A percentile compares a stretch with the other conserved stretches of the same genome.
Conservation (phyloP, 2,888 invertebrate species). For the Cataglyphis rosenhaueri region DNA sequence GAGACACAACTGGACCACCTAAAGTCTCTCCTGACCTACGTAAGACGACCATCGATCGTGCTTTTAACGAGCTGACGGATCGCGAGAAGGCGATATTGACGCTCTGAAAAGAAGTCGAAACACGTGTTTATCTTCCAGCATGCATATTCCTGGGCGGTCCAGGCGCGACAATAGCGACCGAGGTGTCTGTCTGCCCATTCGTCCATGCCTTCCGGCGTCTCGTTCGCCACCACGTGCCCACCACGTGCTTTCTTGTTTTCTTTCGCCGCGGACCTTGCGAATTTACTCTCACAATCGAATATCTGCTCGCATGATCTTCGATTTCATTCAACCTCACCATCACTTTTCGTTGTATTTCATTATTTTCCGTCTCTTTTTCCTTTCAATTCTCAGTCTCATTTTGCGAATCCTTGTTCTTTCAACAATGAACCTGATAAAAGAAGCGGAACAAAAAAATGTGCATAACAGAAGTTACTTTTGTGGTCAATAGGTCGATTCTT, state of each 20-base stretch:
- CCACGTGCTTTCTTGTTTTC: slow-evolving; percentile 67
- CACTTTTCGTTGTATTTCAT: background rate
- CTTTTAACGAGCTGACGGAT: slow-evolving; percentile 33
- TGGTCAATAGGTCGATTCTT: background rate
- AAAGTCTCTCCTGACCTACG: background rate
- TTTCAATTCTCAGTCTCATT: background rate
- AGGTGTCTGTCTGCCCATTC: slow-evolving; percentile 57
- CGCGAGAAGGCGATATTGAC: background rate
- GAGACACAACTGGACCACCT: slow-evolving; percentile 19
- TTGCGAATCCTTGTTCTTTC: background rate
- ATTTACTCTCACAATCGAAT: background rate
- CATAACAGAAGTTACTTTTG: slow-evolving; percentile 39
- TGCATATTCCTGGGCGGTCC: slow-evolving; percentile 66
- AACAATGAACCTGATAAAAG: slow-evolving; percentile 11
- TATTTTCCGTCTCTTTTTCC: background rate
- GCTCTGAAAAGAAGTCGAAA: slow-evolving; percentile 4
- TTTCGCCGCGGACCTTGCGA: slow-evolving; percentile 17
- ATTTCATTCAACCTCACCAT: background rate
- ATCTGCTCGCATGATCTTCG: background rate
- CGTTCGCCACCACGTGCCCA: slow-evolving; percentile 70
- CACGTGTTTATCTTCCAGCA: slow-evolving; percentile 23
- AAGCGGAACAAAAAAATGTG: slow-evolving; percentile 49
- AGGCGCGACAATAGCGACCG: slow-evolving; percentile 56
- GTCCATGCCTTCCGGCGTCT: slow-evolving; percentile 59
- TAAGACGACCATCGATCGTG: slow-evolving; percentile 4